Evolutionary conservation across 2,113 vertebrate genomes (phyloP), one percentile per base, ranked within the genome.

Genomic region (Oceanodroma tethys): DNA sequence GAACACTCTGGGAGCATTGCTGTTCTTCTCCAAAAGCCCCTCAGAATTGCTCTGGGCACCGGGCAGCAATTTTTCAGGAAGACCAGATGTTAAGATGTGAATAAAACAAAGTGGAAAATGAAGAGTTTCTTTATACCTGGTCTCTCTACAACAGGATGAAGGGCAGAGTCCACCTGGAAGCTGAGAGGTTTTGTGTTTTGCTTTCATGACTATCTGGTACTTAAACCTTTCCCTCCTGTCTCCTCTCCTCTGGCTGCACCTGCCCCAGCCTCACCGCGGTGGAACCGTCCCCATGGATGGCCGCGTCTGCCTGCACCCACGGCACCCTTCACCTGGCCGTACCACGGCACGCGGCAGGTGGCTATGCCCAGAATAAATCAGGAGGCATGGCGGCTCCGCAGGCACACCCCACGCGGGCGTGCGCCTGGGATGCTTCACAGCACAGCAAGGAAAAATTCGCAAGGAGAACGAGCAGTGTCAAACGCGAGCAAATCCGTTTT

Each of bases 401-500:
- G n/a, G 68, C 14, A 10, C 60, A 29, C 25, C 59, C 58, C 23
- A 7, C 2, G 42, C 16, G 1, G 23, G 40, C 9, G 7, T 25
- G 29, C 5, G 10, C 48, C 56, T 11, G n/a, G 55, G 70, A 20
- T 38, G 65, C 65, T 65, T n/a, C 60, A 7, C 67, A 40, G 52
- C 45, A 14, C 6, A 53, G 65, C 34, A 8, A 53, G 59, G 74
- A 15, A 29, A 29, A 38, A 78, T 7, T 7, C 29, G 29, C 59
- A 16, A 40, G 53, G 30, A 34, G 38, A 53, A 32, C n/a, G 25
- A 59, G 50, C n/a, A 14, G 81, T 4, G 11, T 55, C 27, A 50
- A 50, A 36, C 2, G 3, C 0, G 0, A 72, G 48, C 23, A 17
- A 38, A 56, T 22, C 18, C 18, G 2, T 23, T 32, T 40, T n/a